Conservation (phyloP, 2,113 vertebrate species). For the Chionodraco myersi region DNA sequence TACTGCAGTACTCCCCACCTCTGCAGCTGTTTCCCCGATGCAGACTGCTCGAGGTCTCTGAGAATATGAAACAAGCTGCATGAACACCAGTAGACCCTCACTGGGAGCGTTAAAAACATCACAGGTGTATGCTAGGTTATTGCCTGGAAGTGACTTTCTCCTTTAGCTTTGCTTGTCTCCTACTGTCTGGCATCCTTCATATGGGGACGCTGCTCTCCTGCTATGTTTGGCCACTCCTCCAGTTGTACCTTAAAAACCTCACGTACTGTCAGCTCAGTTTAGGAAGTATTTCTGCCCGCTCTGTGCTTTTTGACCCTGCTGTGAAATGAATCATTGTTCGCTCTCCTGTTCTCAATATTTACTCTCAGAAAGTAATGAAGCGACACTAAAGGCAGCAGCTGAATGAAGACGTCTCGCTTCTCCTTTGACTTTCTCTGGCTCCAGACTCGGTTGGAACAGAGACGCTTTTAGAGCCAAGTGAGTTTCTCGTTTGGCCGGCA, state of each 20-base stretch:
- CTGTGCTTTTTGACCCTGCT: conserved; percentile 35
- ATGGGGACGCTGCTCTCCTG: no score
- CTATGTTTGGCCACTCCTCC: no score
- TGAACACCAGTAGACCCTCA: not conserved
- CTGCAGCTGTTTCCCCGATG: no score
- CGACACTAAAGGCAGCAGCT: conserved; percentile 41
- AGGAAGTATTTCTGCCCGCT: conserved; percentile 18
- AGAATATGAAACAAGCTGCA: conserved; percentile 41
- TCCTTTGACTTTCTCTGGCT: conserved; percentile 38
- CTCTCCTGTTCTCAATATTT: conserved; percentile 44
- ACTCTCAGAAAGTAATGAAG: conserved; percentile 50
- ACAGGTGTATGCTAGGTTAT: no score
- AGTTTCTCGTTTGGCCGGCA: conserved; percentile 53
- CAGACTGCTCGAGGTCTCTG: conserved; percentile 32
- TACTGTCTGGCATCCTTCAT: no score
- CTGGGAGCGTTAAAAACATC: no score
- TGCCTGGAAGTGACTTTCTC: no score
- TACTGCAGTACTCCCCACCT: no score
- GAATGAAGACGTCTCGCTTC: conserved; percentile 44
- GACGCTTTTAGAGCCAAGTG: conserved; percentile 41
- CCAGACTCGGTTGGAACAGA: conserved; percentile 30
- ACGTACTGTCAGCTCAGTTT: conserved; percentile 46
- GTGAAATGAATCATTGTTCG: conserved; percentile 35
- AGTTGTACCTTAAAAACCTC: conserved; percentile 4
- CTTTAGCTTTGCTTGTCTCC: no score